Evolutionary conservation across 2,888 invertebrate species (phyloP), one percentile per base, ranked within the genome.

Genomic region (Phengaris alcon): DNA sequence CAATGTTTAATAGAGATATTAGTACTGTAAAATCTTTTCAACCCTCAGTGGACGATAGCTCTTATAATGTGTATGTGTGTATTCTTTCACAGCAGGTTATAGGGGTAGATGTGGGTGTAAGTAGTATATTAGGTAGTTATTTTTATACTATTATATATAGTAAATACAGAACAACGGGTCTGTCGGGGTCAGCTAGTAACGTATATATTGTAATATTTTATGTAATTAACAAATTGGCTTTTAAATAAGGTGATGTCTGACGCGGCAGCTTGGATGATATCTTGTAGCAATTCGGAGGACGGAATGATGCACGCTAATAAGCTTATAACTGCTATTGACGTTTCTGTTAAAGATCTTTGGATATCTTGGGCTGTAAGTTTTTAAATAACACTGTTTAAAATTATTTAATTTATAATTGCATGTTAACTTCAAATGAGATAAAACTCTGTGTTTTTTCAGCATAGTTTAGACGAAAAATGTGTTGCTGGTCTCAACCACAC

Each of bases 181-280:
- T 22, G 22, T 22, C 22, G 22, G 22, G 22, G 22, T 35, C 35
- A 35, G 35, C 35, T 35, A 35, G 4, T 35, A 35, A 35, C 4
- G 35, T 35, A 35, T 35, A 35, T 35, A 35, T 48, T 7, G 6
- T 48, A 8, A 8, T 6, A 48, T 48, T 22, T 7, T 9, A 55
- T 74, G 5, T n/a, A 22, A 22, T 22, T 15, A 57, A 22, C 3
- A 10, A 15, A 8, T 13, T 15, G 1, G n/a, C 46, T 13, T 13
- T 57, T 48, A 13, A 73, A n/a, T 13, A 85, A 96, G 95, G 90
- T 95, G 75, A 93, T 98, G 86, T 95, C 95, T 54, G 94, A 95
- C 72, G 96, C 97, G 0, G 86, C 90, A 0, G 95, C 95, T 64
- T 98, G 97, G 97, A 88, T 98, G 89, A 95, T 97, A 48, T 91